phyloP scores from a whole-genome alignment of 2,113 vertebrate genomes.

The Halcyon senegalensis region DNA sequence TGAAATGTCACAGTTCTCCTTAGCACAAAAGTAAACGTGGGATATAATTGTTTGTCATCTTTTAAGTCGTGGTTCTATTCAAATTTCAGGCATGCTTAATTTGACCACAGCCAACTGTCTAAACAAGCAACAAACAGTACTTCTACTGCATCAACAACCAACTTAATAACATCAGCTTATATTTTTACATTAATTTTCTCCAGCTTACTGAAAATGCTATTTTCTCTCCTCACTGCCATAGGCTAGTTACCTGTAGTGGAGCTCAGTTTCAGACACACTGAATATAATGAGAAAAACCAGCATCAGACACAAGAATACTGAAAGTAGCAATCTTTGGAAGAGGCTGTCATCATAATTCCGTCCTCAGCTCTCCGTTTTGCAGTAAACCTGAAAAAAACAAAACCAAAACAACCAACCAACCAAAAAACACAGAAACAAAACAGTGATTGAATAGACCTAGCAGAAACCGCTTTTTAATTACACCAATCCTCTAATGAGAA shows the following conservation, averaged over 20 bases:
- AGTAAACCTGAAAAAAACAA: not conserved
- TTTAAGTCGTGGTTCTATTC: not conserved
- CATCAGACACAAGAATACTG: not conserved
- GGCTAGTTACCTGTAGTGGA: not conserved
- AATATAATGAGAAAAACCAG: not conserved
- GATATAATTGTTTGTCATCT: conserved; percentile 38
- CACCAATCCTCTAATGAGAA: not conserved
- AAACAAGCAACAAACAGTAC: conserved; percentile 25
- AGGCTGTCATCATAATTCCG: not conserved
- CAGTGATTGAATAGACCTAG: not conserved
- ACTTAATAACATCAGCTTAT: not conserved
- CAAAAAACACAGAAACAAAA: not conserved
- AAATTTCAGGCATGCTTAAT: conserved; percentile 23
- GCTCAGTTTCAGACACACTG: not conserved
- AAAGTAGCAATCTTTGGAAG: not conserved
- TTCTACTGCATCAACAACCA: not conserved
- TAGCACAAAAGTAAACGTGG: not conserved
- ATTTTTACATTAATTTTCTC: not conserved
- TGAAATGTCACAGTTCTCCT: conserved; percentile 24
- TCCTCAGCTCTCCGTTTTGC: not conserved
- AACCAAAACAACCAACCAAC: not conserved
- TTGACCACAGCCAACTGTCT: conserved; percentile 3
- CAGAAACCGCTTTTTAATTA: not conserved
- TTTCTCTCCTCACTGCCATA: not conserved
- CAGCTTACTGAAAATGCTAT: not conserved